Base-by-base conservation (phyloP, 2,797 vertebrate species). In the Phataginus tricuspis region DNA sequence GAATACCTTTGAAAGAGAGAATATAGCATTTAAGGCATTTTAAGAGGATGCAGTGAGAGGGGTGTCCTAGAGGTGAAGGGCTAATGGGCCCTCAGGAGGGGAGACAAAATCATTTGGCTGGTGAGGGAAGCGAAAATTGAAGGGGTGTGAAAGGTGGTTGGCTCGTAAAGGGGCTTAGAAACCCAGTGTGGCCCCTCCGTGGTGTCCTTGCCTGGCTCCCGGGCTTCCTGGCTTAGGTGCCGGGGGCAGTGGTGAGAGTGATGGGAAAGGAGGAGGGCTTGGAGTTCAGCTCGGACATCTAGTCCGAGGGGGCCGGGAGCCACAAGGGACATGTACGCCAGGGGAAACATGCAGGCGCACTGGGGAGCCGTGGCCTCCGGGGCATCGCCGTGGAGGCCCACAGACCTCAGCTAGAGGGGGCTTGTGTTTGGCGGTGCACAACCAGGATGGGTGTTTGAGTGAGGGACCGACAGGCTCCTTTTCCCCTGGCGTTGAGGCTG, bases 301-400 rank as follows among this genome's bases (percentile, higher is more conserved):
- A 75, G 74, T 39, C 49, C 57, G 45, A 21, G 21, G 16, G 13
- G 29, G 51, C 37, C 21, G 3, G 68, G 72, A 74, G 21, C n/a
- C 25, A 15, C 19, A 0, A 23, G 77, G 37, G 39, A 13, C 59
- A 29, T 12, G 18, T 18, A 3, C 14, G 21, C 49, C 23, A 2
- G 1, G 10, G 25, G 53, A 25, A 39, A 11, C 34, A 34, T 53
- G 21, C 15, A 5, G 37, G 34, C 1, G 6, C 25, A 0, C 16
- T 0, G 3, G 0, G 57, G 72, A 6, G 25, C 19, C 4, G 0
- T 1, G 4, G 57, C 37, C 55, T 53, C 0, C 0, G 80, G 68
- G 75, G n/a, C 13, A 7, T 45, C 57, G 5, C 12, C 25, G 11
- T 45, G 7, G 59, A 71, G 37, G 8, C 23, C 31, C 83, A 6